Percentiles rank a stretch among this genome's conserved stretches.
Conservation (phyloP, 2,797 vertebrate species). For the Phalanger gymnotis region DNA sequence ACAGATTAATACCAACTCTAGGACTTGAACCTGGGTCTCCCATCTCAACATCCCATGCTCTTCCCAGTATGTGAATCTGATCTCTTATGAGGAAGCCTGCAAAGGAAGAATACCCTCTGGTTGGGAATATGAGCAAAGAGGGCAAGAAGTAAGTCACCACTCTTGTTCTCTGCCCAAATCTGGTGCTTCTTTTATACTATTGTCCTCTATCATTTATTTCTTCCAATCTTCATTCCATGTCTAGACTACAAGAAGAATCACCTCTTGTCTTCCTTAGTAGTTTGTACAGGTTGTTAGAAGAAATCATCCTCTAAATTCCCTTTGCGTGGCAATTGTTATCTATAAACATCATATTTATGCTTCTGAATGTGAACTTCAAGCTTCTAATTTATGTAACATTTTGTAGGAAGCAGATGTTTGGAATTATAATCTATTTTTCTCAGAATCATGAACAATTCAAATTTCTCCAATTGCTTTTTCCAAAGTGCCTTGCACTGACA, state of each 20-base stretch:
- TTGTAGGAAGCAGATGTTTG: slow-evolving; percentile 51
- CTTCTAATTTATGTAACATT: background rate
- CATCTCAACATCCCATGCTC: background rate
- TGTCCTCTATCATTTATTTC: rapidly evolving
- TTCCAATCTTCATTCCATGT: too few relatives aligned
- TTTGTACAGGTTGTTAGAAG: background rate
- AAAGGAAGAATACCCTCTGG: background rate
- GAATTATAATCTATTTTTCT: slow-evolving; percentile 42
- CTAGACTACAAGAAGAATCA: background rate
- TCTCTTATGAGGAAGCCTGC: background rate
- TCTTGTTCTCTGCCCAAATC: rapidly evolving
- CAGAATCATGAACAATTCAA: slow-evolving; percentile 25
- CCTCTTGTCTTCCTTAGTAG: background rate
- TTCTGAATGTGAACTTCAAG: background rate
- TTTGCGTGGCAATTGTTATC: background rate
- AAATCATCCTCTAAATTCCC: background rate
- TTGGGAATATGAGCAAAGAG: background rate
- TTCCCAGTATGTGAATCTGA: background rate
- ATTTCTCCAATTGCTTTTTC: background rate
- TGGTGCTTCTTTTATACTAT: rapidly evolving
- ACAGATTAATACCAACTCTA: background rate
- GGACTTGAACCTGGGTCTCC: background rate
- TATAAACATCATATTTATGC: background rate
- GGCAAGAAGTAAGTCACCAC: background rate
- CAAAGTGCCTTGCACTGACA: background rate